Conservation (phyloP, 2,888 invertebrate genomes). For the Stenodera caucasica region DNA sequence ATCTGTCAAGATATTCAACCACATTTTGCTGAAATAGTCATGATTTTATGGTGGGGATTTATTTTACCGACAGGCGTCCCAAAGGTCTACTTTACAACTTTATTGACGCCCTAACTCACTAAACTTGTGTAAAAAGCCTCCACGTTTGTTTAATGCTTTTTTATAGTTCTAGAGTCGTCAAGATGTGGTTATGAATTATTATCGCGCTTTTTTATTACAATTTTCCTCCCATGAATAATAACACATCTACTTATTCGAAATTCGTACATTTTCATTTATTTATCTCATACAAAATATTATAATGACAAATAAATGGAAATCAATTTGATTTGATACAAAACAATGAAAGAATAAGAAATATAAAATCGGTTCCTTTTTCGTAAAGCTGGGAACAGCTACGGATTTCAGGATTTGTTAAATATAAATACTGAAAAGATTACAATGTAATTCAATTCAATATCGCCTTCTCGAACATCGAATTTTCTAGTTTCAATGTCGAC, state of each 20-base stretch:
- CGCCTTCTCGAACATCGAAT: neutral
- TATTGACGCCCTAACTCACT: conserved; percentile 51
- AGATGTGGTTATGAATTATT: conserved; percentile 38
- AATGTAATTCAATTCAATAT: conserved; percentile 29
- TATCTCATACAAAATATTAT: neutral
- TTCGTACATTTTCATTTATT: neutral
- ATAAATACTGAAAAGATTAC: conserved; percentile 29
- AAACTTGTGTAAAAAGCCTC: conserved; percentile 50
- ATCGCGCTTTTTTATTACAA: conserved; percentile 27
- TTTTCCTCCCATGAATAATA: conserved; percentile 20
- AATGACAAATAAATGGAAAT: too few relatives aligned
- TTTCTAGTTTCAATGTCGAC: neutral
- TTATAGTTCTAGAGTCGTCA: conserved; percentile 44
- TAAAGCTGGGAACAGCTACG: conserved; percentile 14
- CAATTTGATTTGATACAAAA: neutral
- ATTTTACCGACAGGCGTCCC: conserved; percentile 50
- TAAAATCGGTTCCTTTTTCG: neutral
- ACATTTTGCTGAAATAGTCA: conserved; percentile 43
- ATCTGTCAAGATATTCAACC: conserved; percentile 29
- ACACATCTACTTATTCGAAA: conserved; percentile 12
- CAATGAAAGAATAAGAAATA: neutral
- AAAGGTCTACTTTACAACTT: conserved; percentile 52
- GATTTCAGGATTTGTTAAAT: conserved; percentile 23
- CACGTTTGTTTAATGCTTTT: conserved; percentile 51
- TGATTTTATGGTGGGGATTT: conserved; percentile 49